phyloP scores from a whole-genome alignment of 2,113 vertebrate genomes.

The Arothron firmamentum region DNA sequence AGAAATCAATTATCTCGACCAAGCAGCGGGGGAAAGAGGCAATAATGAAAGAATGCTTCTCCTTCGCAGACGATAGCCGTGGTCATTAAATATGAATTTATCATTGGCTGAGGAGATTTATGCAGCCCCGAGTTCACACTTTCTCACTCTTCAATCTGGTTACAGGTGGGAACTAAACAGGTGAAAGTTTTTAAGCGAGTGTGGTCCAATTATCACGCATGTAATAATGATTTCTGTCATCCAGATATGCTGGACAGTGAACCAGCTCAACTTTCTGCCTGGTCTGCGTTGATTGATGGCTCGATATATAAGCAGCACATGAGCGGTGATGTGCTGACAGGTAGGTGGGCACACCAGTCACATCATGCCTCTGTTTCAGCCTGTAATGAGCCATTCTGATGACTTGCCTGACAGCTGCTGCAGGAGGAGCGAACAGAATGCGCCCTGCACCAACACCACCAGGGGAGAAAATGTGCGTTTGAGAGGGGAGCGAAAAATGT shows the following conservation, averaged over 20 bases:
- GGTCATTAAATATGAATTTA: slow-evolving; percentile 69
- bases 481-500: slow-evolving; percentile 35
- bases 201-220: slow-evolving; percentile 4
- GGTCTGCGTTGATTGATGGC: too few relatives aligned
- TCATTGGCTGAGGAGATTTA: slow-evolving; percentile 65
- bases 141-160: slow-evolving; percentile 40
- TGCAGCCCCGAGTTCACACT: slow-evolving; percentile 48
- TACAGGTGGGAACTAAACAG: slow-evolving; percentile 36
- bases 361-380: slow-evolving; percentile 33
- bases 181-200: slow-evolving; percentile 5
- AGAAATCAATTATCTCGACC: slow-evolving; percentile 87
- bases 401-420: slow-evolving; percentile 57
- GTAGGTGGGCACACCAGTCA: slow-evolving; percentile 37
- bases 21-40: slow-evolving; percentile 75
- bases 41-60: slow-evolving; percentile 75
- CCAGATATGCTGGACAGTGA: not conserved
- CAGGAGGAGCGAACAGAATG: slow-evolving; percentile 9
- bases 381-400: slow-evolving; percentile 58
- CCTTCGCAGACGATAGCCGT: slow-evolving; percentile 64
- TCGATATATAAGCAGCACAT: too few relatives aligned
- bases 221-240: slow-evolving; percentile 11
- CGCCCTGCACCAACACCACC: slow-evolving; percentile 23
- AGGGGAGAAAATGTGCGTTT: slow-evolving; percentile 8
- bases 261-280: too few relatives aligned
- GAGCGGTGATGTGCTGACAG: slow-evolving; percentile 24